Base-by-base conservation (phyloP, 1,140 invertebrate genomes). In the Dendroctonus valens region DNA sequence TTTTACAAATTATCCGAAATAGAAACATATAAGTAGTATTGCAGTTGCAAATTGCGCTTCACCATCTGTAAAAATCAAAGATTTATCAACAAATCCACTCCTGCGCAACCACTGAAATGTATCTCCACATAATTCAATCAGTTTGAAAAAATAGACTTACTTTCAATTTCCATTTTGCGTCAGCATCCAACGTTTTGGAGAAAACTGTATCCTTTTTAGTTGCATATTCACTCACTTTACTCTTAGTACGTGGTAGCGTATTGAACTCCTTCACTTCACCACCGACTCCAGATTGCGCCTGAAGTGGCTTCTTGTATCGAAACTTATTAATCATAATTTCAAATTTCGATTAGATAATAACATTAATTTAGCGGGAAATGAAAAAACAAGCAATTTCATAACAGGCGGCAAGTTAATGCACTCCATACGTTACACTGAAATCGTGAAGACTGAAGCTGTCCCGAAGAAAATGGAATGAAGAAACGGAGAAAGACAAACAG, bases 291-390 rank as follows among this genome's bases (percentile, higher is more conserved):
- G 44, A 12, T 46, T 57, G 46, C 41, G 61, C 67, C 57, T 67
- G 66, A 7, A 67, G 46, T 9, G 72, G 73, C 55, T 75, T 75
- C 50, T 67, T 72, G 49, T 75, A 75, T 41, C 74, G 67, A 65
- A 75, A 75, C 64, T 75, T 75, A 63, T 73, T 74, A 38, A 75
- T 75, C 74, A 75, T 74, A 46, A 68, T 69, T 15, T 5, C 51
- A 11, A 59, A 62, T 12, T 64, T 50, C 37, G 26, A 48, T 8
- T 12, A 12, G 39, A 11, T 6, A 48, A 46, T 41, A 57, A 62
- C 50, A 51, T 9, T 8, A 49, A 53, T 44, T 26, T 7, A 37
- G 63, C 63, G 63, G 53, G 41, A 58, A 55, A 52, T 42, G 14
- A 44, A 59, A 48, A 52, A 48, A 64, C 44, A 49, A 38, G 38